Percentiles rank a stretch among this genome's conserved stretches.
These are phyloP conservation scores for Oceanites oceanicus DNA, from an alignment of 2,113 vertebrate genomes.

Conservation along the genomic window DNA sequence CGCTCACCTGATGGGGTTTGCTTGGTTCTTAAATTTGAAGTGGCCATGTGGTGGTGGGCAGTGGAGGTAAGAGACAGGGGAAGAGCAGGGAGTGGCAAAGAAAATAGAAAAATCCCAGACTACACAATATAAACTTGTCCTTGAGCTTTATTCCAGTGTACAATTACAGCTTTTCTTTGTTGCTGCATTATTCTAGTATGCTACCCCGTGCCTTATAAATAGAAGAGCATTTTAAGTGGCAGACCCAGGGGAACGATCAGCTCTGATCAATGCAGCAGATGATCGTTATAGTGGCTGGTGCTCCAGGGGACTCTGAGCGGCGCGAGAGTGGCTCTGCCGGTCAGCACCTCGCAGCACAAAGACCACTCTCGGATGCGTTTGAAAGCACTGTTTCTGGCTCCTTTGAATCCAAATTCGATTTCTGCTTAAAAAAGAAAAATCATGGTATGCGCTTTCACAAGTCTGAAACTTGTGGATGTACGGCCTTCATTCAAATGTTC, in stretches of 20 bases:
- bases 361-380: neutral
- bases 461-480: neutral
- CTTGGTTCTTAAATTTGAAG: neutral
- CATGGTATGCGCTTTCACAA: neutral
- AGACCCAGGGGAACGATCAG: neutral
- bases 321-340: fast-evolving
- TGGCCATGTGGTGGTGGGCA: neutral
- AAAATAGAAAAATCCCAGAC: neutral
- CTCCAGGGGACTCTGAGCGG: neutral
- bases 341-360: neutral
- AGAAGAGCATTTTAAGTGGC: neutral
- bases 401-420: neutral
- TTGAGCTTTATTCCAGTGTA: neutral
- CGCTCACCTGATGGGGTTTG: neutral
- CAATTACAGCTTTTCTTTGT: neutral
- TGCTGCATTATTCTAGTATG: neutral
- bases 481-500: neutral
- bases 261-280: neutral
- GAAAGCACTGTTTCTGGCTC: neutral
- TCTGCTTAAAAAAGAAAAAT: neutral
- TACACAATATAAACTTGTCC: neutral
- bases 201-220: neutral
- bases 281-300: neutral
- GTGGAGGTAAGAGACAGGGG: neutral
- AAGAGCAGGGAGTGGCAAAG: neutral